These are phyloP conservation scores for Terrapene triunguis DNA, from an alignment of 2,113 vertebrate genomes.

Conservation along the genomic window DNA sequence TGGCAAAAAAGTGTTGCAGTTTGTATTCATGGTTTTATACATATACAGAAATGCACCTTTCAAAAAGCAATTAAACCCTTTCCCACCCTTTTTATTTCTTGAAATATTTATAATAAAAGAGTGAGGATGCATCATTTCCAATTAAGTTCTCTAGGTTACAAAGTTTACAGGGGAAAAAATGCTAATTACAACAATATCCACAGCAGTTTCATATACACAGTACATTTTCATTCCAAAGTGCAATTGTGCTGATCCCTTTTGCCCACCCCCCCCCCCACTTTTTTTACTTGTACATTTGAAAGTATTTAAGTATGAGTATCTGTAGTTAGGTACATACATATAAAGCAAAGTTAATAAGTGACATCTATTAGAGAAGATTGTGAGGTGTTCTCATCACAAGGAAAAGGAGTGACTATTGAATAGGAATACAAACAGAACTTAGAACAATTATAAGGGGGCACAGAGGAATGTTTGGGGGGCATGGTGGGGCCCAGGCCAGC, in stretches of 20 bases:
- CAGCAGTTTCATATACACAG: constrained; percentile 5
- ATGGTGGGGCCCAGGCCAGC: no score
- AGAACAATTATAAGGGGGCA: not conserved
- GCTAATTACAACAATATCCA: constrained; percentile 25
- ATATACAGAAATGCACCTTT: constrained; percentile 27
- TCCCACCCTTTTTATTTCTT: constrained; percentile 30
- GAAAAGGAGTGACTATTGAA: not conserved
- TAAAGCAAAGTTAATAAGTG: not conserved
- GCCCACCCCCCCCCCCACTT: not conserved
- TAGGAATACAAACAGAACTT: not conserved
- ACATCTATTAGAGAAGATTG: not conserved
- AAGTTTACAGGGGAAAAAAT: constrained; percentile 23
- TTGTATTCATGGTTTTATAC: not conserved
- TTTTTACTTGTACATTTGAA: not conserved
- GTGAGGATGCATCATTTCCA: constrained; percentile 54
- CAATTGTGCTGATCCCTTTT: not conserved
- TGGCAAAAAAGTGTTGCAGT: not conserved
- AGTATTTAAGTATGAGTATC: not conserved
- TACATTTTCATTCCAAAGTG: constrained; percentile 32
- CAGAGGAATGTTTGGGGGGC: no score
- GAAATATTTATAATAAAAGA: constrained; percentile 63
- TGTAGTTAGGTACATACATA: not conserved
- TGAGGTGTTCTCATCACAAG: not conserved
- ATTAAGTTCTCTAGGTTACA: constrained; percentile 43
- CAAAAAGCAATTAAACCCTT: constrained; percentile 23